Evolutionary conservation across 2,113 vertebrate genomes (phyloP), one percentile per base, ranked within the genome.

Genomic region (Salvator merianae): DNA sequence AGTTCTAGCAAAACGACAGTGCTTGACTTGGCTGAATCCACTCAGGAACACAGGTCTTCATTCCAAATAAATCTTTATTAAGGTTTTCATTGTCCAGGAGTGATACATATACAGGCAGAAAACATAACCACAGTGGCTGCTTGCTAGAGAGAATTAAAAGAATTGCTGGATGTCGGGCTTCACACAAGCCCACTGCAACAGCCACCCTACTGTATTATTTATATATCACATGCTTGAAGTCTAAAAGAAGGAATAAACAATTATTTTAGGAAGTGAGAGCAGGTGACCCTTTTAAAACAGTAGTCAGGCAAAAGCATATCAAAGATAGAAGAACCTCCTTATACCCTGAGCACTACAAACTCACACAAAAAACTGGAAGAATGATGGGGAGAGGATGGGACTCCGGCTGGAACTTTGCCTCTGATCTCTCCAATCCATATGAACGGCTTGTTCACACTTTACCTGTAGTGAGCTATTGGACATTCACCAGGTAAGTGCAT

Each of bases 131-230:
- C 43, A 53, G 8, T 3, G 16, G 38, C 77, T 26, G 32, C 63
- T 43, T 22, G 77, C 3, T 0, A 0, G 1, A 47, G 32, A n/a
- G 72, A 74, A 28, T 0, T 0, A 18, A 53, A 0, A 0, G 70
- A 4, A 79, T 20, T 59, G 68, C 20, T 24, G 53, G 66, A 1
- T 70, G 4, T 40, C 71, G 68, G 32, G 18, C 73, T 36, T 8
- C 66, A 3, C 20, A 3, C 10, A 40, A 76, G 16, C 43, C 28
- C 7, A 10, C 22, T 78, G 80, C 24, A 20, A 34, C 40, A 14
- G 20, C 0, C 0, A 3, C 9, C 38, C 5, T 16, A 3, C 50
- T 78, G 73, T 71, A 62, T 22, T 72, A 0, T 77, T 53, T 24
- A 26, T 53, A 22, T 34, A 7, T 13, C 18, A 24, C 32, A 28